Base-by-base conservation (phyloP, 2,888 invertebrate species). In the Drosophila macrothrix region DNA sequence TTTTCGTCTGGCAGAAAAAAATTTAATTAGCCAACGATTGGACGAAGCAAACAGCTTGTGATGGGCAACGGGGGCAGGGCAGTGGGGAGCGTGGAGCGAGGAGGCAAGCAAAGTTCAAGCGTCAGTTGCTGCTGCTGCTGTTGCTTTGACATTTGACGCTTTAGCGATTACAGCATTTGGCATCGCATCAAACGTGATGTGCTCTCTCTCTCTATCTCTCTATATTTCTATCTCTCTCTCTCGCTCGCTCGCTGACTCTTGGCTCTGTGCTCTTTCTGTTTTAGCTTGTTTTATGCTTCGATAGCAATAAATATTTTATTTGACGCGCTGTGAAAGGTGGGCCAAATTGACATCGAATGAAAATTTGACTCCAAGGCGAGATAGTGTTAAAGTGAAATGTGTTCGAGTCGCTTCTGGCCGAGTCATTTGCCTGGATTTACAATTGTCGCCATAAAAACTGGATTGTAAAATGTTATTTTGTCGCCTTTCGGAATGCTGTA, bases 261-360 rank as follows among this genome's bases (percentile, higher is more conserved):
- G 59, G 31, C 25, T 35, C 4, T 25, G 28, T 50, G 49, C 58
- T 54, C 69, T 66, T 66, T 72, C 68, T 35, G 25, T 16, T 49
- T 60, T 53, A 65, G 41, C 39, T 61, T 67, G 64, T 61, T 63
- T 67, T 75, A 29, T 70, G 63, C 49, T 56, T 59, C 68, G 73
- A 46, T 46, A 50, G 80, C 74, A 76, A 78, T 86, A 90, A 88
- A 90, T 83, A 78, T 88, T 90, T 86, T 75, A 90, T 83, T 77
- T 61, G 75, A 74, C 71, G 61, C 52, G 73, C 61, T 71, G 77
- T 66, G 67, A 80, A 84, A 85, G 73, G 69, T 75, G 83, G 67
- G 59, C 69, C 64, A 73, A 76, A 75, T 83, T 82, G 72, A 65
- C 80, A 74, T 65, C 65, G 54, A 39, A 67, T 68, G 49, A 63